Evolutionary conservation across 2,797 vertebrate genomes (phyloP), one percentile per base, ranked within the genome.

Genomic region (Euphonia xanthogaster): DNA sequence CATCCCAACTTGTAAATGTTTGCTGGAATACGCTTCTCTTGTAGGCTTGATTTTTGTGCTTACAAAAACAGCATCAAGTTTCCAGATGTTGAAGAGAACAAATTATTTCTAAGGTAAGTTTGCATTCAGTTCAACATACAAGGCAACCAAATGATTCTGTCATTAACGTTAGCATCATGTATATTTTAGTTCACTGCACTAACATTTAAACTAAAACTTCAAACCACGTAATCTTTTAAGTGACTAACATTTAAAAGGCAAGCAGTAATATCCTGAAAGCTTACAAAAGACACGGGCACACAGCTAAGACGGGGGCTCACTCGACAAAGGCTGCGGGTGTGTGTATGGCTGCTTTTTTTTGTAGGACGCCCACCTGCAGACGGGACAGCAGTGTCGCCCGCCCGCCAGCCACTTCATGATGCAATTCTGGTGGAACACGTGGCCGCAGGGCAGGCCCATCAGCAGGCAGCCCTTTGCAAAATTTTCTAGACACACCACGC

Each of bases 371-470:
- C 99, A 99, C 93, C 99, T 98, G 82, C 99, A 99, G 84, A 99
- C 99, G 0, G 99, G 99, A 92, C 99, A 99, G 97, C 99, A 99
- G 97, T 99, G 99, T 44, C 98, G 97, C 51, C 99, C 99, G 0
- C 98, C 98, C 0, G 98, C 98, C 95, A 99, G 92, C 99, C 99
- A 99, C 92, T 99, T 98, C 89, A 98, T 98, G 44, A 99, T 99
- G 98, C 99, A 99, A 94, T 98, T 98, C 97, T 99, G 99, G 97
- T 99, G 99, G 97, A 99, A 99, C 88, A 98, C 99, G 12, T 99
- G 99, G 96, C 99, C 98, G 39, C 99, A 99, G 0, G 99, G 99
- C 93, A 99, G 96, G 22, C 98, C 99, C 99, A 99, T 99, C 15
- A 99, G 97, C 81, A 99, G 97, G 94, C 99, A 99, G 53, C 98